Evolutionary conservation across 2,888 invertebrate genomes (phyloP), one percentile per base, ranked within the genome.

Genomic region (Lepetodrilus schrolli): DNA sequence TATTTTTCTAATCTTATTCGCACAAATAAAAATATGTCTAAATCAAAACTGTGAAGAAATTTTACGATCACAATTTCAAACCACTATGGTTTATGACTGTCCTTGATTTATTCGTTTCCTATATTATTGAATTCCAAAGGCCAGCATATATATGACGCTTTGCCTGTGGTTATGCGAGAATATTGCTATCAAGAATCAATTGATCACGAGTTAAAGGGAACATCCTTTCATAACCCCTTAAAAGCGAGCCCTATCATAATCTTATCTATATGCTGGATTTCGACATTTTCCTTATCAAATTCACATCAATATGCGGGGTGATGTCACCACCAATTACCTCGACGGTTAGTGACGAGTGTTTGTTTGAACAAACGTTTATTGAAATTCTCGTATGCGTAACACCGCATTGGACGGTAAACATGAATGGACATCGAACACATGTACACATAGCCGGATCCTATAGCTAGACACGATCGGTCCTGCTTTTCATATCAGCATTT

Each of bases 201-300:
- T 21, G 58, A 58, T 58, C 58, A 58, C 58, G 30, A 58, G 58
- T 58, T 58, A 58, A 58, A 58, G 58, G 34, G 58, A 30, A 58
- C 58, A 58, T 58, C 58, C 34, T 58, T 58, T 58, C 26, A 58
- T 58, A 58, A 17, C 58, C 30, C 34, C 34, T 58, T 34, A 58
- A 34, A 26, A 30, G 30, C 26, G 43, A 17, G 58, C 3, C 34
- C 58, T 58, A 58, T 48, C 48, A 48, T 48, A 48, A 17, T 7
- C 48, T 4, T 4, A 48, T 58, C n/a, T 58, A 34, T 58, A 58
- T 13, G 23, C 58, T 34, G 30, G 58, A 7, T 30, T 58, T 30
- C 58, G 58, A 30, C 26, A 58, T 58, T 30, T 58, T 23, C 13
- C 58, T 30, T 58, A 58, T 58, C 58, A 34, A 13, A 58, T 58